Conservation (phyloP, 2,113 vertebrate species). For the Hippopotamus amphibius region DNA sequence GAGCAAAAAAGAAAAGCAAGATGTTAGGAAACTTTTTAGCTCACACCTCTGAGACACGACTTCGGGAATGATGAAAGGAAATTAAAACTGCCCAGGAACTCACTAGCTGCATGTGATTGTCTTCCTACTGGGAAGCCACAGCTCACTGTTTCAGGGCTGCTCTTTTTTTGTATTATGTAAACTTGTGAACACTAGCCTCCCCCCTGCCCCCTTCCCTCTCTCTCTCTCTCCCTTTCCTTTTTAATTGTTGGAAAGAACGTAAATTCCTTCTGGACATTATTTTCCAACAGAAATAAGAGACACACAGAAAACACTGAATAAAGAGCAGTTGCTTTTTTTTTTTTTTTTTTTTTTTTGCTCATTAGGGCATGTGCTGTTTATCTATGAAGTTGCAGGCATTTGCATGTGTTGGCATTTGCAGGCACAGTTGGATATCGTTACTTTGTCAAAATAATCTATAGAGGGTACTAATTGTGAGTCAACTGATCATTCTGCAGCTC, state of each 20-base stretch:
- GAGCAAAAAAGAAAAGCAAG: background rate
- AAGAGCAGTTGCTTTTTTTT: background rate
- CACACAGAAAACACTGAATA: background rate
- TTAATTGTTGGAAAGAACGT: slow-evolving; percentile 44
- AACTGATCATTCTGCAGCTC: slow-evolving; percentile 30
- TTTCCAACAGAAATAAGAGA: slow-evolving; percentile 65
- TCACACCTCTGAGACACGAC: slow-evolving; percentile 47
- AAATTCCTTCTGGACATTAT: slow-evolving; percentile 53
- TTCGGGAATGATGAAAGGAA: slow-evolving; percentile 81
- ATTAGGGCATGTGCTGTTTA: slow-evolving; percentile 21
- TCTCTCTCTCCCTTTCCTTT: slow-evolving; percentile 42
- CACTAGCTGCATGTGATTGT: slow-evolving; percentile 8
- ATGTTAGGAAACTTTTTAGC: slow-evolving; percentile 58
- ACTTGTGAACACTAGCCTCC: slow-evolving; percentile 61
- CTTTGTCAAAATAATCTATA: slow-evolving; percentile 73
- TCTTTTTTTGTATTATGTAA: slow-evolving; percentile 62
- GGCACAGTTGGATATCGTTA: slow-evolving; percentile 49
- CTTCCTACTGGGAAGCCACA: slow-evolving; percentile 67
- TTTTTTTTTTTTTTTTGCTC: background rate
- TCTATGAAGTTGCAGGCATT: background rate
- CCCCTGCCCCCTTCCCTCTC: no score
- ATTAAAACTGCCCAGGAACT: slow-evolving; percentile 79
- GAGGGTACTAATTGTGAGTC: slow-evolving; percentile 65
- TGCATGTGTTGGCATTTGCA: slow-evolving; percentile 30
- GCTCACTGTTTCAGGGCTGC: slow-evolving; percentile 55